Conservation (phyloP, 2,113 vertebrate genomes). For the Cebidichthys violaceus region DNA sequence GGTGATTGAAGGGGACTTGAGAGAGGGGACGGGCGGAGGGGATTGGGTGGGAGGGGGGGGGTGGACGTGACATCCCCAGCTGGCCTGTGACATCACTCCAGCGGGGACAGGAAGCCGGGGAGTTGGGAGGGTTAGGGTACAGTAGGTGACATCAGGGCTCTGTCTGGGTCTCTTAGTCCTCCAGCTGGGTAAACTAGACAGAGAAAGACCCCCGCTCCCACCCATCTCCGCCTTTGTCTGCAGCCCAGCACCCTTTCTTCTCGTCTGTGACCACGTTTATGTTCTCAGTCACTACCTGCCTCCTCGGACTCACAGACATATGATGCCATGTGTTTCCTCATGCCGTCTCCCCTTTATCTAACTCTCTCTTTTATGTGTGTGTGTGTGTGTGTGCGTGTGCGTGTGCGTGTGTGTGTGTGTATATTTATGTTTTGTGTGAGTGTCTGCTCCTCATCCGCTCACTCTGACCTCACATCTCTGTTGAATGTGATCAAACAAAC, state of each 20-base stretch:
- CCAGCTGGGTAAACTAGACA: conserved; percentile 84
- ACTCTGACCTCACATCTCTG: conserved; percentile 52
- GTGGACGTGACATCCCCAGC: conserved; percentile 84
- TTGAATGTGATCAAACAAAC: conserved; percentile 68
- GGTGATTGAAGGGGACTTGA: conserved; percentile 74
- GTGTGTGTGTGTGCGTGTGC: conserved; percentile 60
- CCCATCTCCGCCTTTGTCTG: conserved; percentile 42
- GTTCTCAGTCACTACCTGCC: conserved; percentile 60
- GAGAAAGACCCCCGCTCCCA: conserved; percentile 29
- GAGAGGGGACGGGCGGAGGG: conserved; percentile 42
- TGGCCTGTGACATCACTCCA: conserved; percentile 83
- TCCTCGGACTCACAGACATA: conserved; percentile 52
- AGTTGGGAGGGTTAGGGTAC: conserved; percentile 74
- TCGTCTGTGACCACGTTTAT: conserved; percentile 20
- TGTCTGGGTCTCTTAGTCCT: conserved; percentile 76
- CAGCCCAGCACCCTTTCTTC: conserved; percentile 46
- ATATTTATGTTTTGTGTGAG: conserved; percentile 35
- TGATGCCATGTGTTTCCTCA: conserved; percentile 81
- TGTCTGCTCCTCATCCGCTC: conserved; percentile 79
- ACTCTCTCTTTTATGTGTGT: conserved; percentile 63
- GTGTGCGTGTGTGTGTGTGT: conserved; percentile 55
- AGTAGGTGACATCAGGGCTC: conserved; percentile 78
- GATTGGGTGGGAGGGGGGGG: conserved; percentile 39
- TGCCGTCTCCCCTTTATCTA: conserved; percentile 62
- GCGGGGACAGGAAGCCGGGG: conserved; percentile 80